Evolutionary conservation across 2,888 invertebrate genomes (phyloP), one percentile per base, ranked within the genome.

Genomic region (Drosophila nr. medialis): DNA sequence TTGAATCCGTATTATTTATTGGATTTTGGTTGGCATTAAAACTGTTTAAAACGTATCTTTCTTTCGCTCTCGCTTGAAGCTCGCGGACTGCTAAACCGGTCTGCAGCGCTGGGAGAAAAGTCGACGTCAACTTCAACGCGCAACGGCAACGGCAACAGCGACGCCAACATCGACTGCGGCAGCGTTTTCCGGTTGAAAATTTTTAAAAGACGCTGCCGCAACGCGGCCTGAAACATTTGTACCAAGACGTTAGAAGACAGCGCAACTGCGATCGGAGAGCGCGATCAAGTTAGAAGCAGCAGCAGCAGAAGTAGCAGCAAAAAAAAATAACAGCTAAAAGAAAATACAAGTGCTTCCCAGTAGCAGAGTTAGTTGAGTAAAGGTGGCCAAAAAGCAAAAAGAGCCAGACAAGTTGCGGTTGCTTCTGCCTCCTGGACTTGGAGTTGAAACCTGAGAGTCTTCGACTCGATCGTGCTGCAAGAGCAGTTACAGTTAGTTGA

Each of bases 151-250:
- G 40, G 73, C 75, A 68, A 45, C 45, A 45, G 29, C 65, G 5
- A 36, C 18, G 21, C 48, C 38, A 42, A n/a, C 67, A 7, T 38
- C 54, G 51, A 36, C 81, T 6, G 68, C 58, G 64, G 51, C 66
- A 51, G 75, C 75, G 72, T 85, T 87, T 86, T 87, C 82, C 87
- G 80, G 80, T 83, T 84, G 85, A 87, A 92, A 93, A 92, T 90
- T 93, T 92, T 93, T 93, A 93, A 92, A 93, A 93, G 93, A 92
- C 92, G 92, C 91, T 91, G 92, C 92, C 91, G 90, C 91, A 90
- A 86, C 91, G 86, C 81, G 83, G 86, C 89, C 80, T 79, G 92
- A 90, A 93, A 92, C 93, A 93, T 93, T 93, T 93, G 92, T 92
- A 92, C 86, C 89, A 91, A 91, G 92, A 91, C 92, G 91, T 91